These are phyloP conservation scores for Gasterosteus aculeatus DNA, from an alignment of 2,113 vertebrate species.

Conservation along the genomic window DNA sequence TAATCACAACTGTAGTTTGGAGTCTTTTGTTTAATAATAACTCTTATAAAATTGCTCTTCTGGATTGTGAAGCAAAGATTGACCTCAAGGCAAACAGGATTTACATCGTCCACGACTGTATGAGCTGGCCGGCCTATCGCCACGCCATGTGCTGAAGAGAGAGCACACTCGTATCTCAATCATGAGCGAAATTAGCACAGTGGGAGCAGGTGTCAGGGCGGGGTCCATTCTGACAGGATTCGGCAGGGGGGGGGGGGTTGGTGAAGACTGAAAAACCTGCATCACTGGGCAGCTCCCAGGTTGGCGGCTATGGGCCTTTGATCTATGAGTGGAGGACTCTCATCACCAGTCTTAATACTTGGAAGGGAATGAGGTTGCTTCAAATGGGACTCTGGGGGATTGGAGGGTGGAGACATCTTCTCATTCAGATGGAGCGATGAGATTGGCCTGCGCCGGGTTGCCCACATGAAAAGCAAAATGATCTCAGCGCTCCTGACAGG, in stretches of 20 bases:
- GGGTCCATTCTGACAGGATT: constrained; percentile 43
- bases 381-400: constrained; percentile 43
- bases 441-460: constrained; percentile 9
- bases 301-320: constrained; percentile 47
- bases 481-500: constrained; percentile 29
- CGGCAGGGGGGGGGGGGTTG: constrained; percentile 24
- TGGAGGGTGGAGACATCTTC: constrained; percentile 16
- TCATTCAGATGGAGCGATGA: constrained; percentile 26
- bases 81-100: neutral
- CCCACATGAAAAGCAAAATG: constrained; percentile 20
- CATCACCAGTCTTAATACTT: constrained; percentile 41
- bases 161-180: constrained; percentile 58
- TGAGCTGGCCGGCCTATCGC: constrained; percentile 9
- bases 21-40: neutral
- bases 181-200: constrained; percentile 52
- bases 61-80: neutral
- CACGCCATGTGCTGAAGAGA: constrained; percentile 28
- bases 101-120: neutral
- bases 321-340: constrained; percentile 56
- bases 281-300: constrained; percentile 25
- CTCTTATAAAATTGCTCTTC: neutral
- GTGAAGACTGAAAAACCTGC: constrained; percentile 10
- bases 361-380: constrained; percentile 30
- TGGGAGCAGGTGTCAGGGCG: constrained; percentile 72
- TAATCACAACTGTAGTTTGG: neutral